Percentiles rank a stretch among this genome's conserved stretches.
These are phyloP conservation scores for Vireo griseus DNA, from an alignment of 2,797 vertebrate genomes.

Conservation along the genomic window DNA sequence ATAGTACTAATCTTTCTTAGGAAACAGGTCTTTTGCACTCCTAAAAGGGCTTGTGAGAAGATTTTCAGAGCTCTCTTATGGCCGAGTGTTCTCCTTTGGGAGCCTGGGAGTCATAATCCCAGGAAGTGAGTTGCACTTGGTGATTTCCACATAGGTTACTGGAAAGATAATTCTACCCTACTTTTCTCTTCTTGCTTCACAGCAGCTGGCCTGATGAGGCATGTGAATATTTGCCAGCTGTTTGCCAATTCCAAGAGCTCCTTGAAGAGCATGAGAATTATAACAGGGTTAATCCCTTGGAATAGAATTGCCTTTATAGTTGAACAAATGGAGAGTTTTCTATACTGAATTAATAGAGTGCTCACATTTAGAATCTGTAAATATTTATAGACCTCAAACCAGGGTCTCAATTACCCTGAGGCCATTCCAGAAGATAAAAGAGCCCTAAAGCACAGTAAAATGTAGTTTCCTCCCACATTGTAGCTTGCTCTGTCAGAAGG, in stretches of 20 bases:
- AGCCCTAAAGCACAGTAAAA: not conserved
- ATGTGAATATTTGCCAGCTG: constrained; percentile 4
- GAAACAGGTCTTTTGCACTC: not conserved
- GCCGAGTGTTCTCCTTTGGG: not conserved
- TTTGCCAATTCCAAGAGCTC: constrained; percentile 1
- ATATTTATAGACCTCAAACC: constrained; percentile 14
- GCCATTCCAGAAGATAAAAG: not conserved
- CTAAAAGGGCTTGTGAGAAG: not conserved
- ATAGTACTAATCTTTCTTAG: not conserved
- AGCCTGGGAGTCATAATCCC: not conserved
- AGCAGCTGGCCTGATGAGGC: not conserved
- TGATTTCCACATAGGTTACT: constrained; percentile 36
- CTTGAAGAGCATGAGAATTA: constrained; percentile 7
- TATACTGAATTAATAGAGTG: not conserved
- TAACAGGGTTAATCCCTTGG: constrained; percentile 8
- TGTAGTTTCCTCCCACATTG: not conserved
- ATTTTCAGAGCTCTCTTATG: not conserved
- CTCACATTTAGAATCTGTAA: constrained; percentile 12
- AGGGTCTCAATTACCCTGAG: not conserved
- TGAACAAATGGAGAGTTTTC: not conserved
- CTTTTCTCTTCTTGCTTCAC: not conserved
- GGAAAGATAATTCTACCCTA: not conserved
- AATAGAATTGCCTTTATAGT: not conserved
- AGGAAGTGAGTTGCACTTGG: not conserved
- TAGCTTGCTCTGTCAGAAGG: not conserved